Base-by-base conservation (phyloP, 2,113 vertebrate genomes). In the Gambusia holbrooki region DNA sequence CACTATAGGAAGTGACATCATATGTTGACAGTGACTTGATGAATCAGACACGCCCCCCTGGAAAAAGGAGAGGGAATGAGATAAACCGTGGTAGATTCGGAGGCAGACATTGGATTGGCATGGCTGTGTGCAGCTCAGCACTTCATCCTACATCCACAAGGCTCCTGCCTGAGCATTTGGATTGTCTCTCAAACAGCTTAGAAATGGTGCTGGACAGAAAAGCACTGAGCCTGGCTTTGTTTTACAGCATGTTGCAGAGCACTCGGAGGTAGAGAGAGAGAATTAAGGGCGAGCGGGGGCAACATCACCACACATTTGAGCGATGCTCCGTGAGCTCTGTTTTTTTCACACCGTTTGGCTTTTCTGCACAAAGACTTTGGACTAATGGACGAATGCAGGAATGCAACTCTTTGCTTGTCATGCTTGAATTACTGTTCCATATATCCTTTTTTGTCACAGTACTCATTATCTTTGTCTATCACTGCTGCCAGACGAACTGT, bases 1-100 rank as follows among this genome's bases (percentile, higher is more conserved):
- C 83, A 89, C 61, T 69, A 37, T 79, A 91, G 92, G 92, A 94
- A 94, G 90, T 94, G 92, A 95, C 92, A 93, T 95, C 94, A 94
- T 40, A 62, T 93, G 93, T 90, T 88, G 93, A 92, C 86, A 92
- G 81, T 81, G 75, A 58, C 51, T 58, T 58, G 51, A 9, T 85
- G 89, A 69, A 72, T 84, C 69, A 76, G 91, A 67, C 90, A 92
- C 89, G 84, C 92, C 89, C 87, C 88, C 88, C 66, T 88, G 76
- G 79, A 89, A 90, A 90, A 73, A 75, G 83, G 74, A 73, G 83
- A 84, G 80, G 84, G 85, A 80, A 87, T 68, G 82, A 84, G 82
- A 84, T 85, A 84, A 88, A 89, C 90, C 30, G 81, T 83, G 87
- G 87, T 62, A 62, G 77, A 86, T 76, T 85, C 90, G 65, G 88